A percentile compares a stretch with the other conserved stretches of the same genome.
phyloP scores from a whole-genome alignment of 92 coral and sea anemone species.

The Parazoanthus atlanticus region DNA sequence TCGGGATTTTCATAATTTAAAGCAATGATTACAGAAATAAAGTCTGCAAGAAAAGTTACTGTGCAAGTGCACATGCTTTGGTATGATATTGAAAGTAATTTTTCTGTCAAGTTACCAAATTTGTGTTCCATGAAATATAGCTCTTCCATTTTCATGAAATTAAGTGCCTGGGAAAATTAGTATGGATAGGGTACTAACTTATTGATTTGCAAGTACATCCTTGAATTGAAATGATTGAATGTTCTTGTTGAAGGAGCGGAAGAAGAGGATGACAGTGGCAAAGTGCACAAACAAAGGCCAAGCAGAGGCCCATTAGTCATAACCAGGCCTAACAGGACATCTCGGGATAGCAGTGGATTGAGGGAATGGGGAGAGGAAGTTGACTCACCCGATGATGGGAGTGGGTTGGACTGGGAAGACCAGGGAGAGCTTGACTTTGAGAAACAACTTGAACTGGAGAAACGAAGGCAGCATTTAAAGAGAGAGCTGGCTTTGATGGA shows the following conservation, averaged over 20 bases:
- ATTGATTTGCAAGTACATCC: too few relatives aligned
- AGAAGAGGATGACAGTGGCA: slow-evolving; percentile 50
- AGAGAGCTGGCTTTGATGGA: slow-evolving; percentile 92
- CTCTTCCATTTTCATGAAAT: too few relatives aligned
- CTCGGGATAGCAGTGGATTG: slow-evolving; percentile 48
- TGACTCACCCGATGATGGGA: slow-evolving; percentile 63
- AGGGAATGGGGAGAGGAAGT: slow-evolving; percentile 69
- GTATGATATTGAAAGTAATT: too few relatives aligned
- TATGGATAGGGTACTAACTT: neutral
- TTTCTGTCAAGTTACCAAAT: too few relatives aligned
- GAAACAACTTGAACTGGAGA: slow-evolving; percentile 86
- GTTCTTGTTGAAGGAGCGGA: slow-evolving; percentile 33
- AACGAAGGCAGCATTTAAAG: slow-evolving; percentile 85
- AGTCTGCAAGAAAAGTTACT: too few relatives aligned
- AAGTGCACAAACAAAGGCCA: slow-evolving; percentile 62
- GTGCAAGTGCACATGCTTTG: too few relatives aligned
- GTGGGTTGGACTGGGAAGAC: slow-evolving; percentile 89
- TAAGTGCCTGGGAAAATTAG: neutral
- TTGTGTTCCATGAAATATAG: too few relatives aligned
- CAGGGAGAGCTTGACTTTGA: slow-evolving; percentile 83
- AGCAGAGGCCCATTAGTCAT: slow-evolving; percentile 66
- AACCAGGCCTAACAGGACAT: slow-evolving; percentile 69
- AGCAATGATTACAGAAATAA: too few relatives aligned
- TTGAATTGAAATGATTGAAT: neutral
- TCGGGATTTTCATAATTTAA: too few relatives aligned